Base-by-base conservation (phyloP, 2,888 invertebrate species). In the Tachystola acroxantha region DNA sequence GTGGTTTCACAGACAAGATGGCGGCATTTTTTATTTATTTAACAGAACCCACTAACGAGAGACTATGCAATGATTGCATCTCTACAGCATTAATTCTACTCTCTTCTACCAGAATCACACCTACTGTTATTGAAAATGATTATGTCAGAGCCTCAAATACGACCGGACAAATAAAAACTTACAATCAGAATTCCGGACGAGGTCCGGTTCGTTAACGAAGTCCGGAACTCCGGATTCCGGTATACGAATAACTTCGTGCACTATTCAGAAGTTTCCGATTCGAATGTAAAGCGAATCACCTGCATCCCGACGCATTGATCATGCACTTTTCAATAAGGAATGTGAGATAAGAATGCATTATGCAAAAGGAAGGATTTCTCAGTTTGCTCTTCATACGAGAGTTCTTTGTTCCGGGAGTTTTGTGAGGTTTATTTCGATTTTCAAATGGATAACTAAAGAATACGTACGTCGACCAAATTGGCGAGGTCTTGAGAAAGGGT, bases 201-300 rank as follows among this genome's bases (percentile, higher is more conserved):
- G 32, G 13, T 32, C 28, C 31, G 27, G 27, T 33, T 37, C 30
- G 32, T 52, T 59, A 60, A 60, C 59, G 54, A 60, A 56, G 51
- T 46, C 46, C 42, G 44, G 3, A 16, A n/a, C n/a, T 40, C 41
- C 39, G 35, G 35, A 43, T 19, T 20, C 7, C 31, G 7, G 38
- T 43, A 42, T 46, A 44, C 45, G 46, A 47, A 35, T 34, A 37
- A 39, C 37, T 45, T 40, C 32, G 43, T 43, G 34, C 42, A 49
- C 45, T 50, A 55, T 56, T 53, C 57, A 56, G 50, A 53, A 51
- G 40, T 50, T 46, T 43, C 41, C 32, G 25, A 28, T 35, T 32
- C 39, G 35, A 20, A 34, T 39, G 34, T 36, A 45, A 38, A 38
- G 27, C 28, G 29, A 36, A 33, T 37, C 40, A 42, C 33, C 34